Evolutionary conservation across 1,140 invertebrate genomes (phyloP), one percentile per base, ranked within the genome.

Genomic region (Diachasma alloeum): DNA sequence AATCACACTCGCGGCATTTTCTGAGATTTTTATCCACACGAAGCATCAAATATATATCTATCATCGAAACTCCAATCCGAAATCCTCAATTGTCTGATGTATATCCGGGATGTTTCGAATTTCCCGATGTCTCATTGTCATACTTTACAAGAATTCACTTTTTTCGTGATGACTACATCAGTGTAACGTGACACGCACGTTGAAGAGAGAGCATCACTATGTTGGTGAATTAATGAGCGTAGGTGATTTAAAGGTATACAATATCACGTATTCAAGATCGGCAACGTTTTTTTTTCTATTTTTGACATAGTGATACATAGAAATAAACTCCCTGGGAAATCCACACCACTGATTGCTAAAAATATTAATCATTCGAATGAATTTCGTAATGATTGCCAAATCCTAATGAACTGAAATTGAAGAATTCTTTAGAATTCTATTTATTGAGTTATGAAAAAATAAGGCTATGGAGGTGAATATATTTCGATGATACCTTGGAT

Each of bases 41-140:
- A 31, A 6, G 6, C 31, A 31, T 31, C 2, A 31, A 31, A 31
- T 31, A 3, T 6, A 2, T 31, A 31, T 31, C 31, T 31, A 31
- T 31, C 31, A 31, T 31, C 31, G 31, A 31, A 31, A 31, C 31
- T 31, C 31, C 31, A 31, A 31, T 31, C 31, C 31, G 31, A 31
- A 31, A 31, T 31, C 31, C 31, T 6, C 10, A 36, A 42, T 46
- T 22, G 15, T 26, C 13, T 46, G 26, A n/a, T 3, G 6, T 44
- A 68, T 26, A 42, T 46, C 11, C 66, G 74, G 66, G 37, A 75
- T 53, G 44, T 75, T 37, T 53, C 10, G 22, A 75, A 75, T 75
- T 75, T 69, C 36, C 74, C 72, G 44, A 31, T 67, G 72, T 74
- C 72, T 56, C 74, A 75, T 69, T 56, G 66, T 37, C 17, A 44